Base-by-base conservation (phyloP, 2,113 vertebrate genomes). In the Hippopotamus amphibius region DNA sequence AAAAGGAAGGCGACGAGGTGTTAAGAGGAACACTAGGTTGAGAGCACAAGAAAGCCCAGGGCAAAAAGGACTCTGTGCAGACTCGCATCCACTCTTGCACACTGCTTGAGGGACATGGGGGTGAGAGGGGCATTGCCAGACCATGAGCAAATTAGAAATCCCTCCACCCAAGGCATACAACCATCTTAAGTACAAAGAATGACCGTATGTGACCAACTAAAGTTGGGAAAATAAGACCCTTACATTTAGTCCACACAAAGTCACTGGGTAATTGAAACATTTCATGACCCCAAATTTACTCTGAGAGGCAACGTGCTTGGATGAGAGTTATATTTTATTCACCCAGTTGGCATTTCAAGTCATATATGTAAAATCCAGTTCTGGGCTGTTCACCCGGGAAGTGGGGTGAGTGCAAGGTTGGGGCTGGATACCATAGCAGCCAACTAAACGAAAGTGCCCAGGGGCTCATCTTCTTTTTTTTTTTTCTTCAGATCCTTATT, bases 381-480 rank as follows among this genome's bases (percentile, higher is more conserved):
- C 74, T 77, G 63, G 17, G 93, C 55, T 88, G 15, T 88, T 96
- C 96, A 95, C 95, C 28, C 91, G 30, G 26, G 37, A 15, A 24
- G 14, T 15, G 74, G 21, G 59, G 59, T 61, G 22, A 21, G 59
- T 61, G 59, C 59, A 24, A 24, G 22, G 59, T 61, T 22, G 24
- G 28, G 69, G 41, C 91, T 95, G 92, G 96, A 96, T 59, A 91
- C 63, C 59, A 90, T 90, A 50, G 26, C 72, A 76, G 9, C 74
- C 74, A 77, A 1, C 74, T 33, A 48, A 53, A 21, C 12, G 11
- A 22, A 7, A 26, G 65, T 24, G 10, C 2, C 94, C 93, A 95
- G 53, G 53, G 69, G 95, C 82, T 80, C 80, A 88, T 97, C 37
- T 37, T 37, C 37, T 37, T 37, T 37, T 37, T 37, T 37, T 37